Conservation (phyloP, 2,888 invertebrate species). For the Eupeodes luniger region DNA sequence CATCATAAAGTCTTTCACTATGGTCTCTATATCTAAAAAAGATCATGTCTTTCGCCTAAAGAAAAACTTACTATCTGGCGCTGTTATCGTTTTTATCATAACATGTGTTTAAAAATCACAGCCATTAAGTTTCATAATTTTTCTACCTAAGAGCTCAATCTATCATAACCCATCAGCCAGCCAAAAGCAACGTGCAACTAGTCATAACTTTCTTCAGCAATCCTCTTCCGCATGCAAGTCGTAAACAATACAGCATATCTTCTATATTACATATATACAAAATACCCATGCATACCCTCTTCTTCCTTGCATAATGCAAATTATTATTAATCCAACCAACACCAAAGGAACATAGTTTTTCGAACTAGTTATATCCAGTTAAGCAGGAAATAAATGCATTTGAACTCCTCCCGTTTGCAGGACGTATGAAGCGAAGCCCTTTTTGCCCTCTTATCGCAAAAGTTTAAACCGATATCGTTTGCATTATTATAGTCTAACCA, state of each 20-base stretch:
- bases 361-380: slow-evolving; percentile 21
- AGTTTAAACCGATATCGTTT: slow-evolving; percentile 66
- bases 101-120: neutral
- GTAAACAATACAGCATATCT: neutral
- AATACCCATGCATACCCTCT: too few relatives aligned
- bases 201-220: slow-evolving; percentile 15
- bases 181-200: neutral
- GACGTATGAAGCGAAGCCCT: slow-evolving; percentile 4
- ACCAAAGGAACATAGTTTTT: slow-evolving; percentile 38
- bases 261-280: neutral
- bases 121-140: neutral
- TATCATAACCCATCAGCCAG: neutral
- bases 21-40: too few relatives aligned
- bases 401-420: slow-evolving; percentile 12
- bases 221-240: neutral
- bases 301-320: slow-evolving; percentile 30
- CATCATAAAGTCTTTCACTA: too few relatives aligned
- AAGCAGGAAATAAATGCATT: slow-evolving; percentile 56
- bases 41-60: neutral
- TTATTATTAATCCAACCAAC: slow-evolving; percentile 55
- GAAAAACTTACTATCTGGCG: neutral
- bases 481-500: slow-evolving; percentile 29
- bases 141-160: slow-evolving; percentile 2
- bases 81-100: neutral
- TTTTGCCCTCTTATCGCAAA: slow-evolving; percentile 38